Evolutionary conservation across 2,113 vertebrate species (phyloP).

Genomic region (Strigops habroptila): DNA sequence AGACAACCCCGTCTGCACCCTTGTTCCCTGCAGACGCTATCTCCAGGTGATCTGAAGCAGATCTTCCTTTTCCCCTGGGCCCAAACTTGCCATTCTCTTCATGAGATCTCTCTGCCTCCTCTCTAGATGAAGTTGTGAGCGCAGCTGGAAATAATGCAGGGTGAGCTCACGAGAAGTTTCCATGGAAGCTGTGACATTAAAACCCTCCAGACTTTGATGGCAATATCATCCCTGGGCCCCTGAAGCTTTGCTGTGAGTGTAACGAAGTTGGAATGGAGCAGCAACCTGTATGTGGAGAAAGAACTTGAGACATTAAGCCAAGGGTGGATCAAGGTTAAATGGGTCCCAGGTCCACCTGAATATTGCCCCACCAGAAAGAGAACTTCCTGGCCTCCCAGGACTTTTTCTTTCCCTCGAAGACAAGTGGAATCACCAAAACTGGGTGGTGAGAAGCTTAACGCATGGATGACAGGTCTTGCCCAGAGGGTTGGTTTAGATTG

Average conservation of each 20-base stretch:
- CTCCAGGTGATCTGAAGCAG: not conserved
- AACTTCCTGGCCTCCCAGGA: not conserved
- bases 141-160: conserved; percentile 15
- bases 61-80: not conserved
- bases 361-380: not conserved
- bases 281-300: not conserved
- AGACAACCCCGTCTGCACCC: not conserved
- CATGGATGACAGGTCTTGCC: not conserved
- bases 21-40: not conserved
- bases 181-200: not conserved
- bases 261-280: not conserved
- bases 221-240: not conserved
- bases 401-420: not conserved
- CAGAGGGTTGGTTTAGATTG: not conserved
- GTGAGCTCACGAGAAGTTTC: not conserved
- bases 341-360: not conserved
- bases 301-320: not conserved
- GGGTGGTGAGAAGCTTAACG: not conserved
- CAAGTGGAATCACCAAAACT: not conserved
- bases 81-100: not conserved
- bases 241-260: not conserved
- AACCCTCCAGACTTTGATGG: not conserved
- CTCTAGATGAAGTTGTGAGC: not conserved
- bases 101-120: not conserved
- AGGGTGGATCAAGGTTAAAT: not conserved